Conservation (phyloP, 2,113 vertebrate genomes). For the Microcebus jonahi region DNA sequence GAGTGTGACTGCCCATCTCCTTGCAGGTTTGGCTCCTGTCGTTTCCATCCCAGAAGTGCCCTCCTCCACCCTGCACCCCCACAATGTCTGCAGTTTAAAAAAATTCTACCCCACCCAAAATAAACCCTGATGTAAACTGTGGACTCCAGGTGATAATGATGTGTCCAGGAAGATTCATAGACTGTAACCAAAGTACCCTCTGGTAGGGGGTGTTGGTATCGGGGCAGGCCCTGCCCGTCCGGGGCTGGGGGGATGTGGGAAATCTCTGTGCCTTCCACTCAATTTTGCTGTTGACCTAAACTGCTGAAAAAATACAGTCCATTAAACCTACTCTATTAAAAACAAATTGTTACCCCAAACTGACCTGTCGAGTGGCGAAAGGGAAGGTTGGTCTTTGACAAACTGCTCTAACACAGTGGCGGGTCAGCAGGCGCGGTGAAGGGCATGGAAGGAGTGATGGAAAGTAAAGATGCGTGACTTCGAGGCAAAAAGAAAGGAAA, state of each 20-base stretch:
- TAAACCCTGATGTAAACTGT: neutral
- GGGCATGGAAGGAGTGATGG: no score
- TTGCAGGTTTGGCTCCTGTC: neutral
- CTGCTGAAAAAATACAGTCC: neutral
- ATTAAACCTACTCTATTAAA: no score
- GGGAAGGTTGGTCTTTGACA: neutral
- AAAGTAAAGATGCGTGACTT: accelerated
- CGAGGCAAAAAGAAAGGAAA: neutral
- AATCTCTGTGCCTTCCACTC: neutral
- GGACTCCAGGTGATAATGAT: neutral
- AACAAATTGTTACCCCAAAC: no score
- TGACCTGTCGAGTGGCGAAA: neutral
- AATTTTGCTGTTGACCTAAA: neutral
- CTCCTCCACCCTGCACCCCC: neutral
- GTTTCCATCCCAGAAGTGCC: neutral
- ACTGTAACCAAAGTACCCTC: neutral
- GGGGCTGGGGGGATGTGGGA: accelerated
- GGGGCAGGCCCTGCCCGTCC: accelerated
- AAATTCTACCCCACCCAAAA: neutral
- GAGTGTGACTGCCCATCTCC: no score
- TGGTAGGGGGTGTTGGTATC: neutral
- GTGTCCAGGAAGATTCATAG: no score
- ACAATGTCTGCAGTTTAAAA: neutral
- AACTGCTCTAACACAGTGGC: neutral
- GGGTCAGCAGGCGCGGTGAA: accelerated